phyloP scores from a whole-genome alignment of 2,113 vertebrate species.

The Euleptes europaea region DNA sequence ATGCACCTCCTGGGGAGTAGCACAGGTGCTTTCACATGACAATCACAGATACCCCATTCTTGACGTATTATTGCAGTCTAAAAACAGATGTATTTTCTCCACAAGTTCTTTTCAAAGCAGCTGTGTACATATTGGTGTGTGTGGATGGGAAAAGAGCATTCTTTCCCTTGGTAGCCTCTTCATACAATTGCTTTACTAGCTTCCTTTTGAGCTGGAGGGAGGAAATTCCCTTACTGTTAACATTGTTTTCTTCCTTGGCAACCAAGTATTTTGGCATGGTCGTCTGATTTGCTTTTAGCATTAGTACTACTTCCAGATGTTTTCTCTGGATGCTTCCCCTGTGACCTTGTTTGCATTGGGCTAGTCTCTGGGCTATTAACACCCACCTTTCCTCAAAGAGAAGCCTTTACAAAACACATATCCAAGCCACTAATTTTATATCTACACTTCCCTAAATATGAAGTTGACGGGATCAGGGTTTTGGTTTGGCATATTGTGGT shows the following conservation, averaged over 20 bases:
- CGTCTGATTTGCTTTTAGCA: conserved; percentile 40
- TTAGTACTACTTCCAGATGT: conserved; percentile 66
- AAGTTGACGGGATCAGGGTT: conserved; percentile 44
- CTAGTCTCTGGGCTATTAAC: conserved; percentile 33
- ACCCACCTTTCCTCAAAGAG: conserved; percentile 35
- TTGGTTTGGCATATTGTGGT: conserved; percentile 34
- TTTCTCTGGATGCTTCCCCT: conserved; percentile 39
- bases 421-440: conserved; percentile 50
- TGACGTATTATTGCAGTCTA: conserved; percentile 9
- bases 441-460: conserved; percentile 43
- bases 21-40: conserved; percentile 7
- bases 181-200: conserved; percentile 22
- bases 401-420: conserved; percentile 39
- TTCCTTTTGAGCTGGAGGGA: conserved; percentile 29
- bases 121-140: conserved; percentile 19
- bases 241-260: conserved; percentile 38
- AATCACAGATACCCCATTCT: not conserved
- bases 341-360: conserved; percentile 33
- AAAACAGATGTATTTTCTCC: not conserved
- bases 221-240: conserved; percentile 55
- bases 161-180: not conserved
- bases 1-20: not conserved
- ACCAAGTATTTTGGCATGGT: conserved; percentile 51
- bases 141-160: conserved; percentile 7
- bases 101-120: conserved; percentile 23